phyloP scores from a whole-genome alignment of 1,140 invertebrate species.

The Drosophila oshimai region DNA sequence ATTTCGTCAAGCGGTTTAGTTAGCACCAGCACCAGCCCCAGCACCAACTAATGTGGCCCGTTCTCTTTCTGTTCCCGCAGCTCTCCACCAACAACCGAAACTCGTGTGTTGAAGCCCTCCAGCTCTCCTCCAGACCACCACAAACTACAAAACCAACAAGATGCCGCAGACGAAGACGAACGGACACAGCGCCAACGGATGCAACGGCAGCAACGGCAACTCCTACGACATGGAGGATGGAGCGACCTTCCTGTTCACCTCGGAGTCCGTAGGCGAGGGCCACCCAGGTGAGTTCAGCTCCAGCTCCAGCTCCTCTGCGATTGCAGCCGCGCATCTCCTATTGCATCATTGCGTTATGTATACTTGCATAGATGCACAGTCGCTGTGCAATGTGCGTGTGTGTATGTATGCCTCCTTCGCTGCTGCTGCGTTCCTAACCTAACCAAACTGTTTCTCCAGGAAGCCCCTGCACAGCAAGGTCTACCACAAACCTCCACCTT shows the following conservation, averaged over 20 bases:
- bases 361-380: not conserved
- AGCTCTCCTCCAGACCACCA: not conserved
- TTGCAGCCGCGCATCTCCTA: conserved; percentile 30
- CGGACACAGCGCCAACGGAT: conserved; percentile 79
- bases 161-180: conserved; percentile 80
- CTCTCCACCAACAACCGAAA: conserved; percentile 14
- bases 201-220: conserved; percentile 88
- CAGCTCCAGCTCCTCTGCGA: not conserved
- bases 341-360: conserved; percentile 49
- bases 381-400: not conserved
- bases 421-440: conserved; percentile 25
- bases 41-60: conserved; percentile 1
- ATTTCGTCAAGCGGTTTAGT: conserved; percentile 37
- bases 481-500: not conserved
- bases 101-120: not conserved
- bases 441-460: conserved; percentile 26
- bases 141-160: conserved; percentile 26
- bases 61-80: conserved; percentile 28
- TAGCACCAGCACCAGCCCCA: too few species aligned
- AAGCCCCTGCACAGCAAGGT: not conserved
- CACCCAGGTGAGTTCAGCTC: conserved; percentile 91
- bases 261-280: conserved; percentile 99
- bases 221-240: conserved; percentile 90
- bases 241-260: conserved; percentile 97
- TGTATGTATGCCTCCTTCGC: conserved; percentile 20